phyloP scores from a whole-genome alignment of 1,140 invertebrate species.

The Zaprionus ornatus region DNA sequence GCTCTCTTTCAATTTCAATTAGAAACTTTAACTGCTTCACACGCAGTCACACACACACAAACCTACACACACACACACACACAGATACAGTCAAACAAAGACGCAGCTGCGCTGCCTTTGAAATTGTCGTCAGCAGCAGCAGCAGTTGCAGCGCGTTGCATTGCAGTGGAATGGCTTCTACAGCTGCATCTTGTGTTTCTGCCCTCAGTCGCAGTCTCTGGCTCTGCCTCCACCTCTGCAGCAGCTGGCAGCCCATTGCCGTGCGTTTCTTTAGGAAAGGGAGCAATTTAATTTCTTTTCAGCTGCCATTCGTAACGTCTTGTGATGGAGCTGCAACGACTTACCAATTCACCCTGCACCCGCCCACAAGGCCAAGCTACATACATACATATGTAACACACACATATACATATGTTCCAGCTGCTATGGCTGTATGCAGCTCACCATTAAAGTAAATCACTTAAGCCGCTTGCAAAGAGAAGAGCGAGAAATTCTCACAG shows the following conservation, averaged over 20 bases:
- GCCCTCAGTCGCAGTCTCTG: not conserved
- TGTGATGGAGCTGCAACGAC: conserved; percentile 60
- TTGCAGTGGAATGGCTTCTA: conserved; percentile 9
- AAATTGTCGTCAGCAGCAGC: conserved; percentile 50
- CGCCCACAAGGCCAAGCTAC: not conserved
- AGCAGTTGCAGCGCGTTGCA: conserved; percentile 29
- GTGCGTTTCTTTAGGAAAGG: conserved; percentile 31
- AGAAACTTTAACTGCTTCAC: conserved; percentile 70
- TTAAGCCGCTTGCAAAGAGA: conserved; percentile 69
- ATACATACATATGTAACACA: not conserved
- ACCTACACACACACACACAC: conserved; percentile 4
- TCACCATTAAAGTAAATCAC: conserved; percentile 66
- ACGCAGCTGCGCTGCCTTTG: conserved; percentile 38
- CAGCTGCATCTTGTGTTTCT: conserved; percentile 4
- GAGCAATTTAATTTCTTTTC: conserved; percentile 74
- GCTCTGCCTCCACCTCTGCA: conserved; percentile 3
- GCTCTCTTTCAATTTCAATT: conserved; percentile 76
- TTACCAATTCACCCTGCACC: conserved; percentile 28
- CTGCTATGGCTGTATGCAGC: conserved; percentile 14
- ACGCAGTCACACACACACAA: not conserved
- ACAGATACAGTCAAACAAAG: not conserved
- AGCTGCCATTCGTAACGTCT: conserved; percentile 69
- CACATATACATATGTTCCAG: not conserved
- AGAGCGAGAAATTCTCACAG: conserved; percentile 51
- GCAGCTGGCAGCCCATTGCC: conserved; percentile 31